A percentile compares a stretch with the other conserved stretches of the same genome.
Conservation (phyloP, 1,140 invertebrate species). For the Hirudo medicinalis region DNA sequence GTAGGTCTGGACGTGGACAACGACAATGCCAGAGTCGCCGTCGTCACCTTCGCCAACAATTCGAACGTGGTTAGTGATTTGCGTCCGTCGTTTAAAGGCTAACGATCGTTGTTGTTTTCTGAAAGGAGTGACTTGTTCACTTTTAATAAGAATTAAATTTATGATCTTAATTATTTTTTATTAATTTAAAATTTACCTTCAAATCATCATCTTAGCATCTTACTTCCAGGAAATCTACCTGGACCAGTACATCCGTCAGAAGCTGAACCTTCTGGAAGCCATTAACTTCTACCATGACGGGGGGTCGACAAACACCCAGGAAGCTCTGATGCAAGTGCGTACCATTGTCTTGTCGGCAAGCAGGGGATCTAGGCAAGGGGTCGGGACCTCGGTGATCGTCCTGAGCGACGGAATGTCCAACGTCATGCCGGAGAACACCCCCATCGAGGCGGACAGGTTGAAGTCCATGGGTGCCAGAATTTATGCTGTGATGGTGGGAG, state of each 20-base stretch:
- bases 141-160: too few species aligned
- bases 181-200: too few species aligned
- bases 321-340: conserved; percentile 10
- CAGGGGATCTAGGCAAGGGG: background rate
- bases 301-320: conserved; percentile 23
- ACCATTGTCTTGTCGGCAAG: background rate
- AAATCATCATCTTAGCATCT: background rate
- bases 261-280: conserved; percentile 15
- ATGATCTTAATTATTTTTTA: too few species aligned
- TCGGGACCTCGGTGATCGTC: conserved; percentile 2
- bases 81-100: background rate
- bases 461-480: conserved; percentile 10
- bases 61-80: background rate
- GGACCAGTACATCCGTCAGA: conserved; percentile 14
- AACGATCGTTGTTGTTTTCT: too few species aligned
- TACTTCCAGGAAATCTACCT: background rate
- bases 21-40: background rate
- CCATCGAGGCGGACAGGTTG: background rate
- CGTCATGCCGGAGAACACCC: conserved; percentile 7
- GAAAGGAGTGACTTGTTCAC: too few species aligned
- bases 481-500: background rate
- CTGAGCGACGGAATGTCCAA: conserved; percentile 23
- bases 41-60: conserved; percentile 9
- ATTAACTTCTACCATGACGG: conserved; percentile 20
- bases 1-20: conserved; percentile 11